These are phyloP conservation scores for Cygnus buccinator DNA, from an alignment of 2,113 vertebrate genomes.

Conservation along the genomic window DNA sequence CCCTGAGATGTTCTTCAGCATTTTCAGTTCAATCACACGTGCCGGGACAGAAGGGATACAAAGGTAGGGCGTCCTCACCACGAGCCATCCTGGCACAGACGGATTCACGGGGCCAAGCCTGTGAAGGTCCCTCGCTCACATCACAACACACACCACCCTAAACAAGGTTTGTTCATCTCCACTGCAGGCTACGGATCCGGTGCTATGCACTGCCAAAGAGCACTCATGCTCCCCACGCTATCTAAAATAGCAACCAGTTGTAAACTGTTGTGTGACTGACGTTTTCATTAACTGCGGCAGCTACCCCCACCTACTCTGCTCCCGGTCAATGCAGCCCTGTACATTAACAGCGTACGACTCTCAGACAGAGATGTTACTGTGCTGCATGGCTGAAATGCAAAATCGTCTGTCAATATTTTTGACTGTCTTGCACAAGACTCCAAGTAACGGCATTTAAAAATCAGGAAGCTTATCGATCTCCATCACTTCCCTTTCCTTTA, in stretches of 20 bases:
- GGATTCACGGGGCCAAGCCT: background rate
- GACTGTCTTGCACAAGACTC: background rate
- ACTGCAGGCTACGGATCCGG: background rate
- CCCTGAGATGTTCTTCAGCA: background rate
- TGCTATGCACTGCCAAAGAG: background rate
- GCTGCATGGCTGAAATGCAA: background rate
- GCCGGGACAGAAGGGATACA: background rate
- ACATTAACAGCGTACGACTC: background rate
- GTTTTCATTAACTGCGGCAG: background rate
- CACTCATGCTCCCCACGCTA: background rate
- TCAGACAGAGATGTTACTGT: background rate
- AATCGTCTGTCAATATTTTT: background rate
- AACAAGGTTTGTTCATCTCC: background rate
- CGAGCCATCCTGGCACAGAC: fast-evolving
- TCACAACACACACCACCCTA: fast-evolving
- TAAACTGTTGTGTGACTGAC: background rate
- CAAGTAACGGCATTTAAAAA: background rate
- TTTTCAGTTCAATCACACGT: background rate
- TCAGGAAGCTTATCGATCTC: background rate
- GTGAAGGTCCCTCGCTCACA: background rate
- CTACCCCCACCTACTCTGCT: background rate
- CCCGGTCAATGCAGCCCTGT: background rate
- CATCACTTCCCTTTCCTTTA: background rate
- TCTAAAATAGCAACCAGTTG: background rate
- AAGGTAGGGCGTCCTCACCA: background rate